Percentiles rank a stretch among this genome's conserved stretches.
Conservation (phyloP, 2,797 vertebrate species). For the Smutsia gigantea region DNA sequence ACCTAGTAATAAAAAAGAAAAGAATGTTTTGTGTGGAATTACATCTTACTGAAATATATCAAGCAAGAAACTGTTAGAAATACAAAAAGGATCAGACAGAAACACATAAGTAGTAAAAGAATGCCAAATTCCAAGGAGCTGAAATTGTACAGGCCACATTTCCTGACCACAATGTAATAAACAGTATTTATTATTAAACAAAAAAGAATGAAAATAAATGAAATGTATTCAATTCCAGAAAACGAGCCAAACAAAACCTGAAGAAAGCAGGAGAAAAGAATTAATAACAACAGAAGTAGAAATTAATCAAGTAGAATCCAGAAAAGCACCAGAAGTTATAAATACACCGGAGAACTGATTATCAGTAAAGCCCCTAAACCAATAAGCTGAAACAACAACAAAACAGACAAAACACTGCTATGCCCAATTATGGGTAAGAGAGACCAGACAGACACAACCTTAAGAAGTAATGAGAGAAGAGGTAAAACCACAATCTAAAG, state of each 20-base stretch:
- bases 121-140: constrained; percentile 42
- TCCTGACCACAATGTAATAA: constrained; percentile 51
- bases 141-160: constrained; percentile 33
- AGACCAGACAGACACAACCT: not conserved
- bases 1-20: not conserved
- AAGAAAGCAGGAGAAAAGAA: not conserved
- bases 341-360: not conserved
- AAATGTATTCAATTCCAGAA: not conserved
- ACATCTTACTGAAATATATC: constrained; percentile 10
- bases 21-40: not conserved
- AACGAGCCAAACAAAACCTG: constrained; percentile 23
- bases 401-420: constrained; percentile 46
- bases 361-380: constrained; percentile 37
- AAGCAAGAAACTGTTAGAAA: constrained; percentile 4
- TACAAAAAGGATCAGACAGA: not conserved
- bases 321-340: not conserved
- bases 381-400: not conserved
- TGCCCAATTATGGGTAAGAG: constrained; percentile 45
- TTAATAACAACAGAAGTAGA: constrained; percentile 25
- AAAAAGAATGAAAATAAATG: constrained; percentile 59
- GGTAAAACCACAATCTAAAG: not conserved
- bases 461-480: not conserved
- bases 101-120: constrained; percentile 2
- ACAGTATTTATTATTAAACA: constrained; percentile 47
- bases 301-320: not conserved